A percentile compares a stretch with the other conserved stretches of the same genome.
phyloP scores from a whole-genome alignment of 2,113 vertebrate genomes.

The Pangasianodon hypophthalmus region DNA sequence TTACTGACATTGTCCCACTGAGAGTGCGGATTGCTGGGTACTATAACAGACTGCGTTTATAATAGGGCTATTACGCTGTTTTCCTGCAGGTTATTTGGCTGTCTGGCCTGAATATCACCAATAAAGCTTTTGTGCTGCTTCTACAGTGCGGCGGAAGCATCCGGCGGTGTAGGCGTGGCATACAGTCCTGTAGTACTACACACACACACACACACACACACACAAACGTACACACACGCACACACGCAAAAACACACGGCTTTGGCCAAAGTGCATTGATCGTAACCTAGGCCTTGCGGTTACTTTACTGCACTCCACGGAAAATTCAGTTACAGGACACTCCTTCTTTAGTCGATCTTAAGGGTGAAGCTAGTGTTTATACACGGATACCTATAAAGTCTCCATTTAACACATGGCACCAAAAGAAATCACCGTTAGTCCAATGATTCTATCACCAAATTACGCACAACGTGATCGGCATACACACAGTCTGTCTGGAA shows the following conservation, averaged over 20 bases:
- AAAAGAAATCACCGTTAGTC: background rate
- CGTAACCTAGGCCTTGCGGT: slow-evolving; percentile 95
- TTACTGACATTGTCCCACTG: slow-evolving; percentile 63
- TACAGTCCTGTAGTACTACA: slow-evolving; percentile 58
- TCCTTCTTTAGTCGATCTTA: background rate
- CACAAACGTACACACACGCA: background rate
- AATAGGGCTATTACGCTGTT: slow-evolving; percentile 76
- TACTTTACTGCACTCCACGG: slow-evolving; percentile 17
- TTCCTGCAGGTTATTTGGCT: slow-evolving; percentile 77
- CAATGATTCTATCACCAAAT: background rate
- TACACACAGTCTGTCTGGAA: background rate
- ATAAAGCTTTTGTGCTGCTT: slow-evolving; percentile 76
- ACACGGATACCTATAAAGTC: background rate
- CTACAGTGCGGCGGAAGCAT: slow-evolving; percentile 73
- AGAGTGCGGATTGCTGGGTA: slow-evolving; percentile 69
- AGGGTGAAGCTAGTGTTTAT: slow-evolving; percentile 13
- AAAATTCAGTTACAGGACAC: slow-evolving; percentile 9
- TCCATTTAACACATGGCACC: background rate
- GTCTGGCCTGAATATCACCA: slow-evolving; percentile 78
- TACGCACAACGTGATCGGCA: background rate
- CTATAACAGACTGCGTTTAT: slow-evolving; percentile 71
- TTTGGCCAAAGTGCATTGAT: slow-evolving; percentile 86
- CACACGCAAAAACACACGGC: slow-evolving; percentile 60
- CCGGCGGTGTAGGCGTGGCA: slow-evolving; percentile 64
- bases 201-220: slow-evolving; percentile 51